phyloP scores from a whole-genome alignment of 2,888 invertebrate genomes.

The Schrankia costaestrigalis region DNA sequence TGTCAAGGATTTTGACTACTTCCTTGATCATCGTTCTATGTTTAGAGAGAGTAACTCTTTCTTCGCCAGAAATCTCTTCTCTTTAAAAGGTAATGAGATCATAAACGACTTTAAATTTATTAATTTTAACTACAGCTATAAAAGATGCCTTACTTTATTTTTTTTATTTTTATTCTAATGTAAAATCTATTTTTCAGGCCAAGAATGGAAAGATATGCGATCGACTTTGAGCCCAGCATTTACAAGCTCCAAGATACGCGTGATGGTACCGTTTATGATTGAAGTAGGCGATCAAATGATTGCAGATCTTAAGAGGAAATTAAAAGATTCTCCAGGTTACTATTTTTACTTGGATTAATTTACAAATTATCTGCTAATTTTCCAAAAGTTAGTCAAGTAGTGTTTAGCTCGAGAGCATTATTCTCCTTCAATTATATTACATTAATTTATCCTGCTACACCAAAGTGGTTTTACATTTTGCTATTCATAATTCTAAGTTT shows the following conservation, averaged over 20 bases:
- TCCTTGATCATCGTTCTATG: conserved; percentile 63
- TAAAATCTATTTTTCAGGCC: conserved; percentile 19
- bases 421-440: too few species aligned
- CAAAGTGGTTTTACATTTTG: too few species aligned
- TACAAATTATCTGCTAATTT: too few species aligned
- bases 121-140: too few species aligned
- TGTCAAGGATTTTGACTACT: conserved; percentile 78
- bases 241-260: conserved; percentile 69
- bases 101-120: too few species aligned
- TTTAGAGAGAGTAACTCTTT: conserved; percentile 63
- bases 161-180: not conserved
- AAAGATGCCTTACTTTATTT: not conserved
- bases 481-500: too few species aligned
- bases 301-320: conserved; percentile 32
- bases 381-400: too few species aligned
- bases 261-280: conserved; percentile 58
- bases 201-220: conserved; percentile 57
- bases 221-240: conserved; percentile 66
- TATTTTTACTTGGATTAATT: not conserved
- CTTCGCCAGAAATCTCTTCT: conserved; percentile 69
- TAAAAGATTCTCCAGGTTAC: conserved; percentile 9
- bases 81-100: conserved; percentile 70
- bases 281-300: conserved; percentile 54
- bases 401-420: too few species aligned
- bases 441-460: too few species aligned